These are phyloP conservation scores for Amblyjoppa fuscipennis DNA, from an alignment of 2,888 invertebrate genomes.

Conservation along the genomic window DNA sequence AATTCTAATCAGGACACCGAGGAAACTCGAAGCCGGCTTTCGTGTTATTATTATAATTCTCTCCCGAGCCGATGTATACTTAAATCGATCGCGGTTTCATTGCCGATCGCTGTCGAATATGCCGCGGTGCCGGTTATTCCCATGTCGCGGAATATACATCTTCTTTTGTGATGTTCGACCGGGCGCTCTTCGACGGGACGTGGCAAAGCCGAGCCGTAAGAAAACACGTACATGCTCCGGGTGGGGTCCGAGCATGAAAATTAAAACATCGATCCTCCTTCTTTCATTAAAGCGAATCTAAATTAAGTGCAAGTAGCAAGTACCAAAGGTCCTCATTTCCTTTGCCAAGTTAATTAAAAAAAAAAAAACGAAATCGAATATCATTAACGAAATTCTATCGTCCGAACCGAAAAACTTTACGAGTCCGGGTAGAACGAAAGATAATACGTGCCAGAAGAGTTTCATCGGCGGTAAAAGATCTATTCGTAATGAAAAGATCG, in stretches of 20 bases:
- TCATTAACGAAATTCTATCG: conserved; percentile 72
- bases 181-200: conserved; percentile 54
- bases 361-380: conserved; percentile 60
- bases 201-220: conserved; percentile 28
- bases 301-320: no score
- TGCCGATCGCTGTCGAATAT: conserved; percentile 42
- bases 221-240: conserved; percentile 33
- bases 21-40: conserved; percentile 24
- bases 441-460: conserved; percentile 30
- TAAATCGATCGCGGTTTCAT: conserved; percentile 25
- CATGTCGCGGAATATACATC: conserved; percentile 1
- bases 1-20: conserved; percentile 59
- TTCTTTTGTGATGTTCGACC: conserved; percentile 20
- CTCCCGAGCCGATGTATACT: conserved; percentile 19
- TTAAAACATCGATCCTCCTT: no score
- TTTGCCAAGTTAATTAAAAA: no score
- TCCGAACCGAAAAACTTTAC: conserved; percentile 65
- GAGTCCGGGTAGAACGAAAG: conserved; percentile 74
- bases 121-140: conserved; percentile 3
- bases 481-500: no score
- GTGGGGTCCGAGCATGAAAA: not conserved
- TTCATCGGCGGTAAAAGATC: conserved; percentile 49
- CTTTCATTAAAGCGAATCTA: no score
- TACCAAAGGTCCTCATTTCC: no score
- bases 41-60: conserved; percentile 56